Percentiles rank a stretch among this genome's conserved stretches.
Conservation (phyloP, 2,113 vertebrate genomes). For the Urocolius indicus region DNA sequence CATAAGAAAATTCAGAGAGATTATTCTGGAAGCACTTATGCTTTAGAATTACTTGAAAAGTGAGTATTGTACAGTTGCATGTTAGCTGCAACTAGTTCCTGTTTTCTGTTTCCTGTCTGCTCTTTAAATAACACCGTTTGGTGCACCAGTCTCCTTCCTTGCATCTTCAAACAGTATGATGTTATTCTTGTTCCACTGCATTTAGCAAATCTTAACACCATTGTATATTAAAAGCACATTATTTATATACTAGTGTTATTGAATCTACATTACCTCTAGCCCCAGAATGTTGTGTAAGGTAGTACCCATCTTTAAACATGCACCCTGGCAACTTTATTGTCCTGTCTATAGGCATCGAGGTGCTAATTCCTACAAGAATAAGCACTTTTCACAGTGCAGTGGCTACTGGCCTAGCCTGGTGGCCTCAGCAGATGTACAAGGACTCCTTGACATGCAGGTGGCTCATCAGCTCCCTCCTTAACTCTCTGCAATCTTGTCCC, state of each 20-base stretch:
- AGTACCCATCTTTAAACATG: neutral
- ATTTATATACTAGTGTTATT: neutral
- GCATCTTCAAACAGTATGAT: neutral
- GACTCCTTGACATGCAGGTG: neutral
- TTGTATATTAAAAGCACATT: conserved; percentile 1
- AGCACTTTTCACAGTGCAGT: neutral
- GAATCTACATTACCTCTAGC: neutral
- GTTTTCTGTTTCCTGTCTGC: neutral
- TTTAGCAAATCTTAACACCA: neutral
- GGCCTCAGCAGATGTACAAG: neutral
- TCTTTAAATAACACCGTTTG: neutral
- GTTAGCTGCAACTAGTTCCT: neutral
- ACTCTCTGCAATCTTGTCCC: neutral
- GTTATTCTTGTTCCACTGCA: neutral
- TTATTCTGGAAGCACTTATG: neutral
- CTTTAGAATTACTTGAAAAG: neutral
- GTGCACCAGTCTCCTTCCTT: neutral
- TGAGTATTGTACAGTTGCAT: neutral
- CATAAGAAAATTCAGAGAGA: neutral
- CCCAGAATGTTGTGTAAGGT: neutral
- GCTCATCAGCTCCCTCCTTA: neutral
- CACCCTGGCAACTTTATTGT: neutral
- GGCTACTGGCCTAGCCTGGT: neutral
- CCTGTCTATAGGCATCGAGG: neutral
- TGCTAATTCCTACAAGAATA: neutral